Percentiles rank a stretch among this genome's conserved stretches.
Conservation (phyloP, 2,113 vertebrate genomes). For the Quiscalus mexicanus region DNA sequence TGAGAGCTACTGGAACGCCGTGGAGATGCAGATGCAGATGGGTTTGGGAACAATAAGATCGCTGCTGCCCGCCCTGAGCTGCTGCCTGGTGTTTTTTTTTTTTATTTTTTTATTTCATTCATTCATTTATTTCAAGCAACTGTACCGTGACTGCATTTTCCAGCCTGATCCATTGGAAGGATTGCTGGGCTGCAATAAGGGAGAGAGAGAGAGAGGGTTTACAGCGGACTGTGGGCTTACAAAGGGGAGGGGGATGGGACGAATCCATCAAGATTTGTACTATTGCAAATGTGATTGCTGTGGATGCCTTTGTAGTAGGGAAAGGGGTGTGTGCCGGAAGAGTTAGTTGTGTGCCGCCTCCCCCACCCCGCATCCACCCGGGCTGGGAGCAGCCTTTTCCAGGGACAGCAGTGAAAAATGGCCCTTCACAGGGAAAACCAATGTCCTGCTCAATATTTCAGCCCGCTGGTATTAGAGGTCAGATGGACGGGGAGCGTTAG, state of each 20-base stretch:
- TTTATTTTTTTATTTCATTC: slow-evolving; percentile 25
- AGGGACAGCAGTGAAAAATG: not conserved
- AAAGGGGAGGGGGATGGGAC: slow-evolving; percentile 56
- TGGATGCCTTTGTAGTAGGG: slow-evolving; percentile 82
- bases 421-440: slow-evolving; percentile 28
- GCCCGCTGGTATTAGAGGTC: slow-evolving; percentile 68
- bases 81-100: not conserved
- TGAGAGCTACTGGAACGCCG: not conserved
- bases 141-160: slow-evolving; percentile 60
- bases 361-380: slow-evolving; percentile 39
- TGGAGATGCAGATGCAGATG: slow-evolving; percentile 36
- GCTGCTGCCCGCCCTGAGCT: slow-evolving; percentile 51
- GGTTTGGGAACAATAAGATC: slow-evolving; percentile 61
- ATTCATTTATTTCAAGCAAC: slow-evolving; percentile 74
- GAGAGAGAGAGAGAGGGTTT: slow-evolving; percentile 17
- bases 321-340: slow-evolving; percentile 82
- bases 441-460: slow-evolving; percentile 39
- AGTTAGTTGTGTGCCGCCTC: slow-evolving; percentile 77
- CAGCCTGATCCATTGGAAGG: slow-evolving; percentile 60
- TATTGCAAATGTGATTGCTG: slow-evolving; percentile 82
- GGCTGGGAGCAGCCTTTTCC: not conserved
- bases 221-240: slow-evolving; percentile 5
- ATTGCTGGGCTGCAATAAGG: slow-evolving; percentile 50
- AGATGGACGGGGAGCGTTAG: slow-evolving; percentile 69
- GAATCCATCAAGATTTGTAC: slow-evolving; percentile 77